These are phyloP conservation scores for Ameiurus melas DNA, from an alignment of 2,113 vertebrate genomes.

Conservation along the genomic window DNA sequence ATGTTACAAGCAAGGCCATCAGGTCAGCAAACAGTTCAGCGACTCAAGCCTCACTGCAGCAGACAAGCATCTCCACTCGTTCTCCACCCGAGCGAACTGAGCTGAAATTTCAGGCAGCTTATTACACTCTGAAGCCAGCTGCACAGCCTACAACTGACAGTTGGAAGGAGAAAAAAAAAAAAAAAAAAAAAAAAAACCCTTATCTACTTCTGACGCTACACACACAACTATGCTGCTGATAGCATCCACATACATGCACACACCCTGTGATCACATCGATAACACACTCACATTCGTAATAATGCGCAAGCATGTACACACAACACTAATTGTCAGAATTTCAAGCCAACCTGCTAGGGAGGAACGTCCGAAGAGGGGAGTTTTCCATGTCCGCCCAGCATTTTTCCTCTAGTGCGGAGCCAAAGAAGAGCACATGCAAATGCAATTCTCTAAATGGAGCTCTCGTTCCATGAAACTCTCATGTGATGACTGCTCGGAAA, in stretches of 20 bases:
- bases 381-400: background rate
- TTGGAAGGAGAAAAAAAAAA: background rate
- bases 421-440: slow-evolving; percentile 34
- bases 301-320: background rate
- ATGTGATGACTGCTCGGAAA: background rate
- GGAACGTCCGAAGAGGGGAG: background rate
- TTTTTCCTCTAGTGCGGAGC: background rate
- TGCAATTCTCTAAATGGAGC: background rate
- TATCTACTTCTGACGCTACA: slow-evolving; percentile 22
- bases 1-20: background rate
- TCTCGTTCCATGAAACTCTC: background rate
- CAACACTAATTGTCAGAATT: background rate
- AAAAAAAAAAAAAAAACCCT: background rate
- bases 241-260: slow-evolving; percentile 19
- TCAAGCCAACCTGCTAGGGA: background rate
- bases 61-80: background rate
- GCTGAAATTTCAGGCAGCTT: background rate
- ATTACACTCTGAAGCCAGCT: background rate
- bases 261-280: slow-evolving; percentile 11
- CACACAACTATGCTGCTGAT: slow-evolving; percentile 32
- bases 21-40: background rate
- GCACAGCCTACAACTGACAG: slow-evolving; percentile 5
- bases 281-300: background rate
- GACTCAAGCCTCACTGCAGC: background rate
- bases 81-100: background rate